These are phyloP conservation scores for Rhinogobio ventralis DNA, from an alignment of 2,797 vertebrate genomes.

Conservation along the genomic window DNA sequence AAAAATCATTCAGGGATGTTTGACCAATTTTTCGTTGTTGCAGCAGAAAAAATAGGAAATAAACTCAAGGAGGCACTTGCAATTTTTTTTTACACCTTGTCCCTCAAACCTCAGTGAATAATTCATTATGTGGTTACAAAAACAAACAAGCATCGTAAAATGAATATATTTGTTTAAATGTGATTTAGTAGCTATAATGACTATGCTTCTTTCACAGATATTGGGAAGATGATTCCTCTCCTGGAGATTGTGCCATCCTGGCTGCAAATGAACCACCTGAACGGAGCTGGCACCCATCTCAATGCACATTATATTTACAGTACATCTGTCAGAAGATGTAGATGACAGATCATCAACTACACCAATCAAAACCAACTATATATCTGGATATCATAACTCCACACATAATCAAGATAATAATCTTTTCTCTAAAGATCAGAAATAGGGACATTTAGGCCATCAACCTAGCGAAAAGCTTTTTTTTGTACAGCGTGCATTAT, in stretches of 20 bases:
- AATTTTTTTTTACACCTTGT: neutral
- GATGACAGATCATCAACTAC: neutral
- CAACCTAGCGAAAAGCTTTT: neutral
- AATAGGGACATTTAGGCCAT: neutral
- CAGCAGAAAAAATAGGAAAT: neutral
- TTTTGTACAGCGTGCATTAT: neutral
- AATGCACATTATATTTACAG: conserved; percentile 49
- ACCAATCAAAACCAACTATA: conserved; percentile 15
- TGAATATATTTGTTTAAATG: neutral
- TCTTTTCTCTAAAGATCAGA: neutral
- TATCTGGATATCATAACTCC: neutral
- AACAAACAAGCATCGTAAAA: neutral
- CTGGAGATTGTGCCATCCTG: conserved; percentile 66
- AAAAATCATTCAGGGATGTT: neutral
- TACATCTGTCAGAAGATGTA: conserved; percentile 75
- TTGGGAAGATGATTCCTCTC: neutral
- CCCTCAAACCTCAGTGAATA: neutral
- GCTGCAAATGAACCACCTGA: rapidly evolving
- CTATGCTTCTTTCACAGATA: conserved; percentile 63
- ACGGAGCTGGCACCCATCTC: conserved; percentile 65
- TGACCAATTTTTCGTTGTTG: neutral
- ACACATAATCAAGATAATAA: neutral
- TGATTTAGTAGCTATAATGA: neutral
- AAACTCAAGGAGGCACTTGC: too few relatives aligned
- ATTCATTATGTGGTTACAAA: neutral